Percentiles rank a stretch among this genome's conserved stretches.
Evolutionary conservation across 2,113 vertebrate species (phyloP).

Genomic region (Boleophthalmus pectinirostris): DNA sequence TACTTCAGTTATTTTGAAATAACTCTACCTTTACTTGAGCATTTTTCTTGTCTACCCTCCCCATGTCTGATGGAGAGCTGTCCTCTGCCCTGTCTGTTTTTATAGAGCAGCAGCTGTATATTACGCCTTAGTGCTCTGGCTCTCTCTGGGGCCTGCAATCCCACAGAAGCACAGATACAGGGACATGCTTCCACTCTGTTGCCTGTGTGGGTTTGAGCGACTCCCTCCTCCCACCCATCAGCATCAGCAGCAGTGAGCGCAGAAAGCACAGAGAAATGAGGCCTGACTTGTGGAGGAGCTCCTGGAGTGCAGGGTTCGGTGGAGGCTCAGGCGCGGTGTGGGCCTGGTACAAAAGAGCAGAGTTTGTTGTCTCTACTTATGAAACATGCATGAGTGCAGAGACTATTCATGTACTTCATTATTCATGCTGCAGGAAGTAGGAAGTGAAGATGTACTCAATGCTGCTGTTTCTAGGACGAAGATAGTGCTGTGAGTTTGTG

Average conservation of each 20-base stretch:
- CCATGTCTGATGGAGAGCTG: too few species aligned
- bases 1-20: too few species aligned
- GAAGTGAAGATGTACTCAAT: slow-evolving; percentile 37
- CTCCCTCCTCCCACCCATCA: too few species aligned
- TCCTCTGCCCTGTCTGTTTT: too few species aligned
- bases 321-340: background rate
- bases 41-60: too few species aligned
- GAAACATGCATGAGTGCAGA: slow-evolving; percentile 51
- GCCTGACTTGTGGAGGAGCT: slow-evolving; percentile 27
- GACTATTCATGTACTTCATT: slow-evolving; percentile 42
- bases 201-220: background rate
- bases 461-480: slow-evolving; percentile 3
- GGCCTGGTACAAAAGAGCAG: slow-evolving; percentile 10
- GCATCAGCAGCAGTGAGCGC: too few species aligned
- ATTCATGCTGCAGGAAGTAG: slow-evolving; percentile 44
- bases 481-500: background rate
- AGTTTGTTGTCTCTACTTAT: slow-evolving; percentile 43
- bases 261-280: slow-evolving; percentile 19
- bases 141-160: too few species aligned
- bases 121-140: too few species aligned
- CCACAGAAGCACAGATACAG: background rate
- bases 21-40: too few species aligned
- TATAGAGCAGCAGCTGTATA: too few species aligned
- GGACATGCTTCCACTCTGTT: background rate
- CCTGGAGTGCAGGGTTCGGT: too few species aligned